Evolutionary conservation across 2,113 vertebrate species (phyloP), one percentile per base, ranked within the genome.

Genomic region (Prietella phreatophila): DNA sequence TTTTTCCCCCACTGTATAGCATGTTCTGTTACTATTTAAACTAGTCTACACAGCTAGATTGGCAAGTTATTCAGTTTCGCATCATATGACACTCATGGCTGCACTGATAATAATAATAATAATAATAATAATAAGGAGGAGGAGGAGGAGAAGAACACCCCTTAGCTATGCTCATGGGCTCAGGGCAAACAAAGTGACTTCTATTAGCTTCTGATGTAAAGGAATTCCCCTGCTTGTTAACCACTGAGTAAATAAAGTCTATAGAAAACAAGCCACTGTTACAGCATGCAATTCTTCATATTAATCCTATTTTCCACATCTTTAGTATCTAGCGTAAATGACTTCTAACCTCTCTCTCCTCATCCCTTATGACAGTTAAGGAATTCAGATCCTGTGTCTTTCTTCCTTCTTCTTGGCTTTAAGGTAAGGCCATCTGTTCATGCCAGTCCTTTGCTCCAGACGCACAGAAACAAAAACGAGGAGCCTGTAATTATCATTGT

Each of bases 401-500:
- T 61, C 91, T 91, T 86, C 85, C 91, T 91, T 92, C 91, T 93
- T 92, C 91, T 94, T 93, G 92, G 93, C 92, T 91, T 91, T 92
- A 91, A 93, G 93, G 92, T 91, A 92, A 91, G 79, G 92, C 89
- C 89, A 90, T 90, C 82, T 93, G 92, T 93, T 93, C 93, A 91
- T 93, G 92, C 93, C 93, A 93, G 91, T 92, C 91, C 90, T 85
- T 63, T 60, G 85, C 88, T 88, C 88, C 88, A 89, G 88, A 90
- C 88, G 47, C 88, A 91, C 90, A 90, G 93, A 94, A 93, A 94
- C 92, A 91, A 91, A 47, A 87, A 88, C 65, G 90, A 91, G 93
- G 94, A 92, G 93, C 91, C 91, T 93, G 94, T 94, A 95, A 95
- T 96, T 95, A 96, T 93, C 93, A 94, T 95, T 93, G 94, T 93